phyloP scores from a whole-genome alignment of 2,797 vertebrate genomes.

The Bovichtus variegatus region DNA sequence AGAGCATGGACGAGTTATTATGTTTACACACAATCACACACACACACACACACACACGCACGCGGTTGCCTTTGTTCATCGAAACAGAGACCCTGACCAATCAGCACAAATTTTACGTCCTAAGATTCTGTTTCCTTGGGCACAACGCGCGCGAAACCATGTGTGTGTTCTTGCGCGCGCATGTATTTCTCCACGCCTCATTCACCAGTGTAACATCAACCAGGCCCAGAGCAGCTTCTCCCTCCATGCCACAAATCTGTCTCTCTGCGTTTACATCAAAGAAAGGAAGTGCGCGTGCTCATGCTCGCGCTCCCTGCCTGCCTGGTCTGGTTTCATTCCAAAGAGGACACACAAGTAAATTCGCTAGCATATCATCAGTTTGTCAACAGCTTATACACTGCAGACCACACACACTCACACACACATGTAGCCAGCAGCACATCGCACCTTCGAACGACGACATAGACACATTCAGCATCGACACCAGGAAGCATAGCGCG shows the following conservation, averaged over 20 bases:
- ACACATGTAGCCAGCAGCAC: conserved; percentile 6
- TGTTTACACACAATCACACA: conserved; percentile 16
- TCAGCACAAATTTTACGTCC: conserved; percentile 32
- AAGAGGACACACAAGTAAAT: conserved; percentile 14
- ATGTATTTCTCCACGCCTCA: conserved; percentile 52
- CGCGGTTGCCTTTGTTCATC: conserved; percentile 9
- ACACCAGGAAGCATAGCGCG: neutral
- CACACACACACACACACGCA: neutral
- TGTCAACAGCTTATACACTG: conserved; percentile 45
- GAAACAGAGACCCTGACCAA: conserved; percentile 35
- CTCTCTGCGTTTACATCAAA: conserved; percentile 68
- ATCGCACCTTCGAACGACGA: conserved; percentile 13
- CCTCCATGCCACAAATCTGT: conserved; percentile 64
- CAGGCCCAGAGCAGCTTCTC: conserved; percentile 34
- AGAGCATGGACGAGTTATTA: conserved; percentile 37
- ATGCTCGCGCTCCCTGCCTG: neutral
- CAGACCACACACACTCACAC: neutral
- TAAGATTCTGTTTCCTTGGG: conserved; percentile 27
- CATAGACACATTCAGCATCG: conserved; percentile 13
- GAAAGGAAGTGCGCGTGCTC: conserved; percentile 19
- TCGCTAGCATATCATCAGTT: conserved; percentile 33
- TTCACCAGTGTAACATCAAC: conserved; percentile 48
- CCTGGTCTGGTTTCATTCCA: conserved; percentile 21
- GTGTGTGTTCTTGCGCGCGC: conserved; percentile 16
- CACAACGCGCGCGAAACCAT: neutral